These are phyloP conservation scores for Nephrotoma guestfalica DNA, from an alignment of 2,888 invertebrate species.

Conservation along the genomic window DNA sequence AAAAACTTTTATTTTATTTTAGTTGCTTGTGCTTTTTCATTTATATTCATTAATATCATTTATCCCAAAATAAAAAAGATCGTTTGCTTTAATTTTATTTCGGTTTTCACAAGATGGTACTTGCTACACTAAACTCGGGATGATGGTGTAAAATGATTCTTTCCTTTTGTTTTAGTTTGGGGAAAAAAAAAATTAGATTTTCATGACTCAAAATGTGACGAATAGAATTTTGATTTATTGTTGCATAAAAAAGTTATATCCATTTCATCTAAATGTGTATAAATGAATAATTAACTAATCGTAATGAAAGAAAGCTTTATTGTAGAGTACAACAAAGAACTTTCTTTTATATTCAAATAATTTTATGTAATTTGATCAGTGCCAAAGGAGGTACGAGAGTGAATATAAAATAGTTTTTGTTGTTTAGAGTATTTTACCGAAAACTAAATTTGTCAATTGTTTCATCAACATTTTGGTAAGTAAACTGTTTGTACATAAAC, in stretches of 20 bases:
- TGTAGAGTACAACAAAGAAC: neutral
- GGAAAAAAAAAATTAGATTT: neutral
- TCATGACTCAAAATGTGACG: neutral
- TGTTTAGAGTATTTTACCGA: neutral
- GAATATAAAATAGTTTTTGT: too few species aligned
- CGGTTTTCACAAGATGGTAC: neutral
- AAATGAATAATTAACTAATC: neutral
- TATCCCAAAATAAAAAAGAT: neutral
- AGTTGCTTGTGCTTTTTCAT: neutral
- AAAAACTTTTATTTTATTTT: neutral
- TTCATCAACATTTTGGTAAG: too few species aligned
- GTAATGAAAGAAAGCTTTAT: neutral
- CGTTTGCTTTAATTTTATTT: neutral
- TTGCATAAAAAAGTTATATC: neutral
- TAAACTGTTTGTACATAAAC: too few species aligned
- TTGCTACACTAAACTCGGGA: neutral
- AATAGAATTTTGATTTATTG: neutral
- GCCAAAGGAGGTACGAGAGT: too few species aligned
- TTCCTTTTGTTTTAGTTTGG: neutral
- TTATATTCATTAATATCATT: neutral
- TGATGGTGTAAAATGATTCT: neutral
- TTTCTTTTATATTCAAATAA: neutral
- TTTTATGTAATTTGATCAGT: too few species aligned
- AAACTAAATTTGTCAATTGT: neutral
- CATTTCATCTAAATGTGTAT: neutral